Evolutionary conservation across 2,113 vertebrate genomes (phyloP), one percentile per base, ranked within the genome.

Genomic region (Condylura cristata): DNA sequence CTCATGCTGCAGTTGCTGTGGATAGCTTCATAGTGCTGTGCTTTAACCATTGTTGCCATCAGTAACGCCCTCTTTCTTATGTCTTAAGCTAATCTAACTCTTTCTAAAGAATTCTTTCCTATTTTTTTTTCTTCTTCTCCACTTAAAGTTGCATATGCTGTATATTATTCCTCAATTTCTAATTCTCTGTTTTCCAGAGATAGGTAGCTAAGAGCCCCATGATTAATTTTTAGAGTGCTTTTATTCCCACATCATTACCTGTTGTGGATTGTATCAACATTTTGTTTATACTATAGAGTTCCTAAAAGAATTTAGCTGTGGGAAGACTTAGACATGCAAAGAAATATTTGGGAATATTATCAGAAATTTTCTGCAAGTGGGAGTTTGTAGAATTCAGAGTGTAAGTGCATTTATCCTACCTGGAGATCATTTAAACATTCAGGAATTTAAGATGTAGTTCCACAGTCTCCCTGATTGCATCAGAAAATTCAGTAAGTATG

Each of bases 201-300:
- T 16, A 24, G 24, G 44, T 82, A 61, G 24, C 37, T 70, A 51
- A 94, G 71, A 51, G 46, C 24, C 75, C 28, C 4, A 16, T 22
- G n/a, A 16, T 66, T 68, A 26, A 56, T 56, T 75, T 93, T 93
- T 74, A 61, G 87, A 44, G 32, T 74, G 20, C 30, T 34, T 60
- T 13, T 63, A 81, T 56, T 0, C 58, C 48, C 46, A 91, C 16
- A 16, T 61, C 37, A 53, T 56, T 88, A 8, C n/a, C 22, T 63
- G 6, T 93, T 88, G 32, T 56, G 51, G 41, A 70, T 93, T 70
- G 91, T 91, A 39, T 68, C 34, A 79, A 16, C 48, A 61, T 80
- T 91, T 79, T 85, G 51, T 66, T 91, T 34, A 11, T 34, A 11
- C 56, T n/a, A 0, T 79, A 34, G 70, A 80, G 14, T 37, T 22